A percentile compares a stretch with the other conserved stretches of the same genome.
Conservation (phyloP, 2,797 vertebrate species). For the Botia almorhae region DNA sequence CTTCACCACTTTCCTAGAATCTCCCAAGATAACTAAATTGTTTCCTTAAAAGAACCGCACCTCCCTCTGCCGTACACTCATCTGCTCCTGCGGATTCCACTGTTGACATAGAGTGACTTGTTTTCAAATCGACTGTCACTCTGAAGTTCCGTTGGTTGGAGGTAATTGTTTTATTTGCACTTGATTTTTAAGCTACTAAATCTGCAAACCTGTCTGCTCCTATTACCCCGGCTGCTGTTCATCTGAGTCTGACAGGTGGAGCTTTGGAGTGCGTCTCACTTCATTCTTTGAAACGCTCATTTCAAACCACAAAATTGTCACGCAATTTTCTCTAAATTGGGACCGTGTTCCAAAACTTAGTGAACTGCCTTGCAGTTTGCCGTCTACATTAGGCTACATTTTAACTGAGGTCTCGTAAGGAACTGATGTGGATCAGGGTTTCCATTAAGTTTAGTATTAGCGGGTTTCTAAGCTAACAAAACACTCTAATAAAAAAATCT, state of each 20-base stretch:
- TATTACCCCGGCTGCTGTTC: slow-evolving; percentile 11
- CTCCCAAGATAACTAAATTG: slow-evolving; percentile 44
- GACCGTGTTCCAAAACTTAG: background rate
- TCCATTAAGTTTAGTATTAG: no score
- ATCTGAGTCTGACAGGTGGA: slow-evolving; percentile 29
- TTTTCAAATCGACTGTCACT: slow-evolving; percentile 45
- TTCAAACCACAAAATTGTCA: slow-evolving; percentile 11
- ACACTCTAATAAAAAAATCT: no score
- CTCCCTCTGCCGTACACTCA: slow-evolving; percentile 22
- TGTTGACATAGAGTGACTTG: slow-evolving; percentile 40
- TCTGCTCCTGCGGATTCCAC: background rate
- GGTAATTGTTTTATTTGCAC: slow-evolving; percentile 47
- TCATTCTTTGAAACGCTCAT: slow-evolving; percentile 7
- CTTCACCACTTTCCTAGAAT: slow-evolving; percentile 16
- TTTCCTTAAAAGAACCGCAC: slow-evolving; percentile 32
- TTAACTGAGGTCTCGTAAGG: background rate
- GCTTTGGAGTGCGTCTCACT: slow-evolving; percentile 6
- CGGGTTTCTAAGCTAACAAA: no score
- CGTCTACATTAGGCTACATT: background rate
- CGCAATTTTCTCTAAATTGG: slow-evolving; percentile 6
- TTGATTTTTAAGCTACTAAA: slow-evolving; percentile 27
- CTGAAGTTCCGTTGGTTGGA: slow-evolving; percentile 19
- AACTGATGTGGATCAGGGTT: background rate
- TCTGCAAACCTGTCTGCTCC: slow-evolving; percentile 18
- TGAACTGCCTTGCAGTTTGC: background rate